A percentile compares a stretch with the other conserved stretches of the same genome.
Evolutionary conservation across 2,113 vertebrate genomes (phyloP).

Genomic region (Bambusicola thoracicus): DNA sequence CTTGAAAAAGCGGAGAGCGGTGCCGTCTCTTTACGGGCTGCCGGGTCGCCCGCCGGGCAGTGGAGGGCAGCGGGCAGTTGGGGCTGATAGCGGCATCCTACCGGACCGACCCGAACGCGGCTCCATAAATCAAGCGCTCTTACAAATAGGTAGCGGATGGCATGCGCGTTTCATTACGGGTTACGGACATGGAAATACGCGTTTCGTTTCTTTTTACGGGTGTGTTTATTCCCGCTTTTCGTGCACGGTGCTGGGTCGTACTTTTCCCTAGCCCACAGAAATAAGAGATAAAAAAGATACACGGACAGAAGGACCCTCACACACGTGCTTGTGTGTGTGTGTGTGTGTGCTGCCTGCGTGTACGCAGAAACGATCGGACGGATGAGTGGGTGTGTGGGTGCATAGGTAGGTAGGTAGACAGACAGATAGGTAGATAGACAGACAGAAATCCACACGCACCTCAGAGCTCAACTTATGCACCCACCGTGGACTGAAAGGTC

Average conservation of each 20-base stretch:
- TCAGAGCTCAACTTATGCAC: neutral
- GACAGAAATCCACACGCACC: neutral
- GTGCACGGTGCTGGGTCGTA: neutral
- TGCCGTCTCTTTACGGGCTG: neutral
- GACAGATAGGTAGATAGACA: neutral
- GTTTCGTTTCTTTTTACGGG: neutral
- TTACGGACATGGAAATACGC: slow-evolving; percentile 18
- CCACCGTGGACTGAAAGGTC: neutral
- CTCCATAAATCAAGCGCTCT: slow-evolving; percentile 67
- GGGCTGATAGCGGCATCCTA: slow-evolving; percentile 54
- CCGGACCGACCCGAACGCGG: slow-evolving; percentile 48
- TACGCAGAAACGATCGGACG: fast-evolving
- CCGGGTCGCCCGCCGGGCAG: slow-evolving; percentile 23
- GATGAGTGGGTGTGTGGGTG: neutral
- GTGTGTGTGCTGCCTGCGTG: neutral
- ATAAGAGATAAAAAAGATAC: neutral
- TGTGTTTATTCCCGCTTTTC: slow-evolving; percentile 7
- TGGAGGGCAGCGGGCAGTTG: neutral
- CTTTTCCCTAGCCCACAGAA: neutral
- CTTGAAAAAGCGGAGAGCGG: neutral
- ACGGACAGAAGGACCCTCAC: neutral
- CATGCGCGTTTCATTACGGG: slow-evolving; percentile 73
- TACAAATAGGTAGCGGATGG: slow-evolving; percentile 59
- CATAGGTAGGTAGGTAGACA: neutral
- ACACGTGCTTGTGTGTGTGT: neutral